Evolutionary conservation across 1,140 invertebrate genomes (phyloP).

Genomic region (Dinothrombium tinctorium): DNA sequence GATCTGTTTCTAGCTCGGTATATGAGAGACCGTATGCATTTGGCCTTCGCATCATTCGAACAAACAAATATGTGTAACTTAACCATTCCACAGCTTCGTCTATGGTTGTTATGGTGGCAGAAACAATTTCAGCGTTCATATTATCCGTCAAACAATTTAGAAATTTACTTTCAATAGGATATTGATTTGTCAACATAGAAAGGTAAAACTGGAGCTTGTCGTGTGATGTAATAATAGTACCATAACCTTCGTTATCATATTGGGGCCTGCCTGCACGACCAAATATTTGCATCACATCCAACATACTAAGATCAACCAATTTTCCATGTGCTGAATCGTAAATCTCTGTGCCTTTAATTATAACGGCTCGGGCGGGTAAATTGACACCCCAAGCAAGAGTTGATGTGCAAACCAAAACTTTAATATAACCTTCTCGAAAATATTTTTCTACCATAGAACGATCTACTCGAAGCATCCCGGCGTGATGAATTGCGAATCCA

Average conservation of each 20-base stretch:
- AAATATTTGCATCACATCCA: conserved; percentile 98
- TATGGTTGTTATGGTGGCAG: conserved; percentile 83
- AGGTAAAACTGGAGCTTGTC: conserved; percentile 84
- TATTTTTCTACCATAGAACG: conserved; percentile 64
- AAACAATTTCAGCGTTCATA: conserved; percentile 85
- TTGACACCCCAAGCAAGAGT: conserved; percentile 99
- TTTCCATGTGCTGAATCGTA: conserved; percentile 86
- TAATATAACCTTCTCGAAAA: conserved; percentile 64
- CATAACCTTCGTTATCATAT: conserved; percentile 58
- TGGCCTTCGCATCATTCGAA: conserved; percentile 80
- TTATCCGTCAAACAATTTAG: conserved; percentile 75
- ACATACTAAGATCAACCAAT: conserved; percentile 81
- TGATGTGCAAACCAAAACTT: conserved; percentile 85
- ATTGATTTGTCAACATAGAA: conserved; percentile 77
- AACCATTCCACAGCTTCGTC: conserved; percentile 93
- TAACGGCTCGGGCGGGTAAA: conserved; percentile 74
- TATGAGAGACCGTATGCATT: conserved; percentile 63
- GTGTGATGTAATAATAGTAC: conserved; percentile 81
- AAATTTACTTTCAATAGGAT: conserved; percentile 95
- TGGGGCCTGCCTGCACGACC: conserved; percentile 77
- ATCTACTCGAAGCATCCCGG: conserved; percentile 68
- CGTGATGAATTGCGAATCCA: conserved; percentile 89
- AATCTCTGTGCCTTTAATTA: conserved; percentile 68
- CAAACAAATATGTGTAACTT: conserved; percentile 86
- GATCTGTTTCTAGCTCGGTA: conserved; percentile 41